These are phyloP conservation scores for Ophion ellenae DNA, from an alignment of 2,888 invertebrate genomes.

Conservation along the genomic window DNA sequence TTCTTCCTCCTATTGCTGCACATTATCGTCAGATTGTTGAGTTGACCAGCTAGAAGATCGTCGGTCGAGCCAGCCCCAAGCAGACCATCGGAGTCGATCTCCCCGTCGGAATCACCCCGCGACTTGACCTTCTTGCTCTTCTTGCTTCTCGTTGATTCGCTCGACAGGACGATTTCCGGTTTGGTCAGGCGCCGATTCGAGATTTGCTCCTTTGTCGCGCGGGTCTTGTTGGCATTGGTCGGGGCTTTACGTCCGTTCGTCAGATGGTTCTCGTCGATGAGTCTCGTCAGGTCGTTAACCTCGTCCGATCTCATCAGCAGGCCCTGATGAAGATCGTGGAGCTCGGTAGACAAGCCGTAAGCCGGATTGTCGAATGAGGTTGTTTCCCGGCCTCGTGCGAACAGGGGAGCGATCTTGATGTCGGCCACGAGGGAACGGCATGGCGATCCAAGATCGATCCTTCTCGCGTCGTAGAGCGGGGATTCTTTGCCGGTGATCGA, in stretches of 20 bases:
- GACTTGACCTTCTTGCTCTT: conserved; percentile 51
- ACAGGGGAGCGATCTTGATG: conserved; percentile 77
- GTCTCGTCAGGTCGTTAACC: conserved; percentile 77
- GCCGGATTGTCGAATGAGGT: conserved; percentile 82
- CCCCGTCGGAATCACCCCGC: conserved; percentile 59
- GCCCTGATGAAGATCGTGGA: conserved; percentile 78
- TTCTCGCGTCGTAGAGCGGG: conserved; percentile 77
- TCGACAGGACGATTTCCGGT: conserved; percentile 18
- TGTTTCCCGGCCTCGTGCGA: conserved; percentile 71
- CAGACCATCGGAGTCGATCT: conserved; percentile 75
- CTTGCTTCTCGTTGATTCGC: conserved; percentile 30
- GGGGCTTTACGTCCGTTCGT: conserved; percentile 54
- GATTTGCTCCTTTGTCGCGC: conserved; percentile 34
- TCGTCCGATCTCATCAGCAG: conserved; percentile 79
- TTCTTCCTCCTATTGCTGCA: conserved; percentile 76
- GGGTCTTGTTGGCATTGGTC: conserved; percentile 26
- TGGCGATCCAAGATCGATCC: conserved; percentile 80
- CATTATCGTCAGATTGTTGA: conserved; percentile 63
- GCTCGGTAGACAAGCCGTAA: conserved; percentile 77
- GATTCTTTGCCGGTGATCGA: conserved; percentile 76
- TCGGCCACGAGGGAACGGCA: conserved; percentile 76
- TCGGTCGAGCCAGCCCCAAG: conserved; percentile 78
- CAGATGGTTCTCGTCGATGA: conserved; percentile 77
- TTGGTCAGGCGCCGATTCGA: conserved; percentile 37
- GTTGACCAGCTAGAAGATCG: conserved; percentile 73